Conservation (phyloP, 2,888 invertebrate species). For the Drosophila mulleri region DNA sequence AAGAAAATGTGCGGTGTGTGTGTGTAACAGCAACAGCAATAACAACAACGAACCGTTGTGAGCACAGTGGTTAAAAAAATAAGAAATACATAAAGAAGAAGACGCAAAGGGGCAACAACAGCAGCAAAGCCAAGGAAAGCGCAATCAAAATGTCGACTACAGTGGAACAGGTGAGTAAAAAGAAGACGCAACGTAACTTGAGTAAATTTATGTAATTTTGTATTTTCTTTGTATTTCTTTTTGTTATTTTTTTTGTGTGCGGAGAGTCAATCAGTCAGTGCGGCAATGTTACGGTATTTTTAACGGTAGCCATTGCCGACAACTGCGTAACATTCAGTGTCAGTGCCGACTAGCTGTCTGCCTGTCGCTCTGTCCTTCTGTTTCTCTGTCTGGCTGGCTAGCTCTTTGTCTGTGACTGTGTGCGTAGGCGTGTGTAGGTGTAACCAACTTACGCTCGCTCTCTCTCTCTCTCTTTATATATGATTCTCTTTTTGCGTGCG, state of each 20-base stretch:
- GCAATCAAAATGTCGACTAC: constrained; percentile 69
- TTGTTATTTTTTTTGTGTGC: neutral
- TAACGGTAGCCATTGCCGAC: constrained; percentile 58
- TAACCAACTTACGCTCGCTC: constrained; percentile 29
- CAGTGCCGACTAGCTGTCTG: constrained; percentile 53
- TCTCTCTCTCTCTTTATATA: neutral
- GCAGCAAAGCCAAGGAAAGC: constrained; percentile 37
- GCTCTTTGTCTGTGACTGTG: constrained; percentile 26
- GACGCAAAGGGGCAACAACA: constrained; percentile 24
- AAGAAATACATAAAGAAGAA: constrained; percentile 19
- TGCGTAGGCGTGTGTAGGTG: constrained; percentile 44
- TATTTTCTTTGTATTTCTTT: constrained; percentile 2
- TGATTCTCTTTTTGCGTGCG: neutral
- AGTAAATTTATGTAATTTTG: constrained; percentile 56
- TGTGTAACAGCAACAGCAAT: constrained; percentile 26
- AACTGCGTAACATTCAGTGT: constrained; percentile 73
- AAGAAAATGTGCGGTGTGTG: constrained; percentile 49
- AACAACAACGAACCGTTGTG: constrained; percentile 44
- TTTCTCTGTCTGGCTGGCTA: constrained; percentile 21
- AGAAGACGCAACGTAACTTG: constrained; percentile 20
- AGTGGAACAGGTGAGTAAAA: constrained; percentile 72
- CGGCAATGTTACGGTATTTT: constrained; percentile 64
- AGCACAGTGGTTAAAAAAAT: constrained; percentile 27
- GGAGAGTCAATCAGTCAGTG: constrained; percentile 39
- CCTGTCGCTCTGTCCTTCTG: constrained; percentile 14